Conservation (phyloP, 1,140 invertebrate genomes). For the Lordiphosa clarofinis region DNA sequence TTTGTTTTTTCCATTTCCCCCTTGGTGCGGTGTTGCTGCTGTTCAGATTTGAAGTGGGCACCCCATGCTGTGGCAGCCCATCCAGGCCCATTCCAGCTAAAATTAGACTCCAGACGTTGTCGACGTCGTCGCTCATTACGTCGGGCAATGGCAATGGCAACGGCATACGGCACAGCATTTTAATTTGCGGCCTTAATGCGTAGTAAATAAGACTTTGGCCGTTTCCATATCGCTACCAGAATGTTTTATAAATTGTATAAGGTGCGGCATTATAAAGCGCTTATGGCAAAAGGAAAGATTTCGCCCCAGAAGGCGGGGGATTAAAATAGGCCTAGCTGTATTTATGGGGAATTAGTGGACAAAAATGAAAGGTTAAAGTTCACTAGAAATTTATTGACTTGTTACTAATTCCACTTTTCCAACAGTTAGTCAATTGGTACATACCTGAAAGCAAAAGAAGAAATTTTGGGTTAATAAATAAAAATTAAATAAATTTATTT, state of each 20-base stretch:
- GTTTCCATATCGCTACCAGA: conserved; percentile 17
- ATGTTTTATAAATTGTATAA: conserved; percentile 9
- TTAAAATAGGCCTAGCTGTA: conserved; percentile 35
- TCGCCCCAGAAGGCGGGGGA: conserved; percentile 10
- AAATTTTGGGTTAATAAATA: background rate
- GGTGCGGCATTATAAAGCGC: conserved; percentile 31
- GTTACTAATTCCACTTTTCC: conserved; percentile 5
- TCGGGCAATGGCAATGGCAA: conserved; percentile 17
- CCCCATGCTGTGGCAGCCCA: conserved; percentile 57
- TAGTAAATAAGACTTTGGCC: conserved; percentile 45
- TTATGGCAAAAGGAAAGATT: conserved; percentile 24
- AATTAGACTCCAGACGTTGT: conserved; percentile 70
- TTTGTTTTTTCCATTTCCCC: conserved; percentile 25
- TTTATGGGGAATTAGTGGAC: conserved; percentile 24
- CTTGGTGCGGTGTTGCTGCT: conserved; percentile 18
- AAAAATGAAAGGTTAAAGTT: conserved; percentile 1
- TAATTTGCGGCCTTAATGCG: conserved; percentile 65
- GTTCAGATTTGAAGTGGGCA: conserved; percentile 60
- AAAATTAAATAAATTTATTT: background rate
- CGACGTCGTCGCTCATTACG: conserved; percentile 46
- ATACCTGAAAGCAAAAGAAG: conserved; percentile 46
- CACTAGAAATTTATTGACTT: background rate
- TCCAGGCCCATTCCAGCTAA: conserved; percentile 36
- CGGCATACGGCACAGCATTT: conserved; percentile 58
- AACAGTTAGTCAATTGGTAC: conserved; percentile 7